Percentiles rank a stretch among this genome's conserved stretches.
phyloP scores from a whole-genome alignment of 2,888 invertebrate species.

The Carcina quercana region DNA sequence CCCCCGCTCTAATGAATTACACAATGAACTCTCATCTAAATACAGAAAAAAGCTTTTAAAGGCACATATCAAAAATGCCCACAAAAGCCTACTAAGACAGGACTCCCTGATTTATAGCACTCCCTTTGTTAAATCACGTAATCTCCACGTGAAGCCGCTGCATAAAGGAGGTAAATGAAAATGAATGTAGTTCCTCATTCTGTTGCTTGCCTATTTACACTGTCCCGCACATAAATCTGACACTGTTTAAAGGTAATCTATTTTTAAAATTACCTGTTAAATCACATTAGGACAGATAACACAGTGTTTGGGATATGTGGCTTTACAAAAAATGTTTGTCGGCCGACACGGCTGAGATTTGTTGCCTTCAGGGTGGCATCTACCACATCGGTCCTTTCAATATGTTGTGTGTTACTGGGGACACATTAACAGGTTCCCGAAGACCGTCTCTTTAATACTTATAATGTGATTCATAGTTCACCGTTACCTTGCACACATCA shows the following conservation, averaged over 20 bases:
- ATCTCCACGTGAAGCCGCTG: constrained; percentile 71
- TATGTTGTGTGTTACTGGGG: constrained; percentile 30
- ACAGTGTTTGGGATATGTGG: constrained; percentile 60
- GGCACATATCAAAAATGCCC: constrained; percentile 75
- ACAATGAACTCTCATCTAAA: constrained; percentile 75
- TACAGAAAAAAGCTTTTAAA: constrained; percentile 76
- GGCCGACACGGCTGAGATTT: constrained; percentile 52
- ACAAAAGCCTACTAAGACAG: constrained; percentile 75
- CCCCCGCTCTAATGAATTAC: constrained; percentile 71
- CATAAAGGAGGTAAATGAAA: constrained; percentile 73
- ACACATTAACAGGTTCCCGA: constrained; percentile 34
- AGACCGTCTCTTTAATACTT: no score
- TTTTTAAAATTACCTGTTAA: constrained; percentile 71
- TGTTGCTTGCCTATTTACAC: constrained; percentile 68
- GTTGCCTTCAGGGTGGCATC: constrained; percentile 67
- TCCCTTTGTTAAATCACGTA: constrained; percentile 73
- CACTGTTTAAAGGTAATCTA: constrained; percentile 65
- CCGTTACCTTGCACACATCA: constrained; percentile 26
- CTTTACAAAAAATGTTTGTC: constrained; percentile 62
- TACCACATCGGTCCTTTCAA: constrained; percentile 48
- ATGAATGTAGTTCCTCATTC: constrained; percentile 74
- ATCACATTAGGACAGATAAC: constrained; percentile 72
- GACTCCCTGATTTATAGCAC: constrained; percentile 66
- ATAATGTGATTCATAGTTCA: no score
- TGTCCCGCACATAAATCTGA: constrained; percentile 57